Evolutionary conservation across 92 coral and sea anemone species (phyloP), one percentile per base, ranked within the genome.

Genomic region (Epizoanthus stellaris): DNA sequence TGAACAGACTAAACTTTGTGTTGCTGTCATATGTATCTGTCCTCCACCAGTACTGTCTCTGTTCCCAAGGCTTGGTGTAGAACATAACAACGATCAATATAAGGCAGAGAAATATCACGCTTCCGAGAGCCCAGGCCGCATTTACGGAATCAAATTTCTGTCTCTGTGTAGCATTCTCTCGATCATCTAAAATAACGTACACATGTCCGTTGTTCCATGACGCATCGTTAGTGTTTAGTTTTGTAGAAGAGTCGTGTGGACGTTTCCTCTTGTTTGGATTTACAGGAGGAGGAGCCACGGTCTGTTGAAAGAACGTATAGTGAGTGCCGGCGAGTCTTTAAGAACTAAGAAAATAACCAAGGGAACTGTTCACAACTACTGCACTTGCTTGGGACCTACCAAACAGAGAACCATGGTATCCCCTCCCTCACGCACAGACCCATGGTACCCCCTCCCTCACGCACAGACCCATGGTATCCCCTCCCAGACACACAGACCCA

Each of bases 61-160:
- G 92, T 80, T 90, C 88, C 96, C 99, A 96, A 0, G 95, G 98
- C 81, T 87, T 92, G 4, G 98, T 93, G 62, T 96, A 94, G 8
- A 93, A 4, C 90, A 96, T 82, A 6, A 96, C 97, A 53, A 86
- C 84, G 23, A 89, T 84, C 10, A 96, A 92, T 19, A 96, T 81
- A 1, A 87, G 73, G 58, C 98, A 93, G 0, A 96, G 90, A 82
- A 96, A 96, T 0, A 96, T 75, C 16, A 96, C 91, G 54, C 98
- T 92, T 9, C 97, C 99, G 0, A 96, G 90, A 9, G 99, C 99
- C 99, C 99, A 96, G 0, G 98, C 99, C 15, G 99, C 99, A 87
- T 96, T 92, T 6, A 84, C 93, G 11, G 95, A 88, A 81, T 96
- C 95, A 80, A 96, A 88, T 60, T 90, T 89, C 73, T 87, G 90